These are phyloP conservation scores for Daktulosphaira vitifoliae DNA, from an alignment of 1,140 invertebrate genomes.

Conservation along the genomic window DNA sequence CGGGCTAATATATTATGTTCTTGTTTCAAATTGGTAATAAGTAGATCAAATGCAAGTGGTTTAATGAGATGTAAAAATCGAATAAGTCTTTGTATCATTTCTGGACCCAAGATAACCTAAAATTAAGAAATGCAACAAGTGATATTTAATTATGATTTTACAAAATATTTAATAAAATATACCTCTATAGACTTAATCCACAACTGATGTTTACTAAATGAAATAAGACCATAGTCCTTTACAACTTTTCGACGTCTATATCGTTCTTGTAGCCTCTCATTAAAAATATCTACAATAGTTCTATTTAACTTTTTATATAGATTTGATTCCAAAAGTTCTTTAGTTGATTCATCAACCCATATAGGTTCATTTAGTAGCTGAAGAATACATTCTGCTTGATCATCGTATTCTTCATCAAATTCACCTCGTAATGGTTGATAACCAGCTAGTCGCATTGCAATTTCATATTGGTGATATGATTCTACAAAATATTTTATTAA, in stretches of 20 bases:
- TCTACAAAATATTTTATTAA: conserved; percentile 1
- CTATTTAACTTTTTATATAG: conserved; percentile 23
- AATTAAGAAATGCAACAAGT: conserved; percentile 16
- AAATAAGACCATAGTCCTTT: conserved; percentile 67
- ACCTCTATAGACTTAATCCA: conserved; percentile 57
- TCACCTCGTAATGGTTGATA: conserved; percentile 23
- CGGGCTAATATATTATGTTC: conserved; percentile 57
- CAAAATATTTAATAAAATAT: conserved; percentile 38
- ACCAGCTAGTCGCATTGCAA: conserved; percentile 19
- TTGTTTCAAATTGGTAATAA: conserved; percentile 54
- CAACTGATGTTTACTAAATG: conserved; percentile 53
- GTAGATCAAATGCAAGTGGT: conserved; percentile 60
- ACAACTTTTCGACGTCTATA: conserved; percentile 61
- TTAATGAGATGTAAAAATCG: conserved; percentile 64
- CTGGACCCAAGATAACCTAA: conserved; percentile 33
- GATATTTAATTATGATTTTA: not conserved
- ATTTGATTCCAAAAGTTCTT: conserved; percentile 21
- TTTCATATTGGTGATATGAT: conserved; percentile 15
- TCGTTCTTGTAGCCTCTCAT: conserved; percentile 62
- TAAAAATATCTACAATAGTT: conserved; percentile 46
- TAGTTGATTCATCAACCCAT: not conserved
- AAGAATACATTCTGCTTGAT: conserved; percentile 17
- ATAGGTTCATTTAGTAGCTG: conserved; percentile 17
- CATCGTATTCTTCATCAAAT: conserved; percentile 30
- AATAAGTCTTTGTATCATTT: conserved; percentile 54